These are phyloP conservation scores for Scotopteryx bipunctaria DNA, from an alignment of 2,888 invertebrate genomes.

Conservation along the genomic window DNA sequence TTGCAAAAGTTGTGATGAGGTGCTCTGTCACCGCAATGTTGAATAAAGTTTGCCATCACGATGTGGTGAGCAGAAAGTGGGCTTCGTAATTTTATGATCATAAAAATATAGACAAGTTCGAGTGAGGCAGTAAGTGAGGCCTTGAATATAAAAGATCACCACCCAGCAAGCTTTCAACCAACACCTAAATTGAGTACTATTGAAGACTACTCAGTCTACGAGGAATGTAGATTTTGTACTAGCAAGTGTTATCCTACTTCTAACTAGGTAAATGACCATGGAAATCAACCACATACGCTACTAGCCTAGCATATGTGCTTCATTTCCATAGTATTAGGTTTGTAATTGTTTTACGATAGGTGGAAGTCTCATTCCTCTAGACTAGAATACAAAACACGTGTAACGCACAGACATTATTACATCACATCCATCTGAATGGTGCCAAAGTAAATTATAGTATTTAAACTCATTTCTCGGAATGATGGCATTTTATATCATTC, in stretches of 20 bases:
- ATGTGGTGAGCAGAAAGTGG: slow-evolving; percentile 40
- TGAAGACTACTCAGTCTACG: not conserved
- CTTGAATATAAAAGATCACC: not conserved
- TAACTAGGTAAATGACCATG: not conserved
- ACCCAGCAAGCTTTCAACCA: not conserved
- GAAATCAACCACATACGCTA: not conserved
- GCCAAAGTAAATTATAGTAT: slow-evolving; percentile 37
- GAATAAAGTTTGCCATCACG: slow-evolving; percentile 48
- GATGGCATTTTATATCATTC: slow-evolving; percentile 34
- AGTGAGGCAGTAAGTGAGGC: not conserved
- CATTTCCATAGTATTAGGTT: too few relatives aligned
- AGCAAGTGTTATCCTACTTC: not conserved
- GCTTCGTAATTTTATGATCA: slow-evolving; percentile 44
- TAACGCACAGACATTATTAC: slow-evolving; percentile 26
- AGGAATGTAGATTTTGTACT: not conserved
- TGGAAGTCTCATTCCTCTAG: not conserved
- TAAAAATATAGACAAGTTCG: slow-evolving; percentile 23
- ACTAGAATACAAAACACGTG: slow-evolving; percentile 8
- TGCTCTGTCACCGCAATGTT: slow-evolving; percentile 54
- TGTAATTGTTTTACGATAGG: slow-evolving; percentile 7
- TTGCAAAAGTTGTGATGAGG: slow-evolving; percentile 52
- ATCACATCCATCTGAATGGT: slow-evolving; percentile 32
- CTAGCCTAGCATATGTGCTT: too few relatives aligned
- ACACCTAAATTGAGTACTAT: too few relatives aligned
- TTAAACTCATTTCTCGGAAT: slow-evolving; percentile 36